Conservation (phyloP, 2,113 vertebrate genomes). For the Puma concolor region DNA sequence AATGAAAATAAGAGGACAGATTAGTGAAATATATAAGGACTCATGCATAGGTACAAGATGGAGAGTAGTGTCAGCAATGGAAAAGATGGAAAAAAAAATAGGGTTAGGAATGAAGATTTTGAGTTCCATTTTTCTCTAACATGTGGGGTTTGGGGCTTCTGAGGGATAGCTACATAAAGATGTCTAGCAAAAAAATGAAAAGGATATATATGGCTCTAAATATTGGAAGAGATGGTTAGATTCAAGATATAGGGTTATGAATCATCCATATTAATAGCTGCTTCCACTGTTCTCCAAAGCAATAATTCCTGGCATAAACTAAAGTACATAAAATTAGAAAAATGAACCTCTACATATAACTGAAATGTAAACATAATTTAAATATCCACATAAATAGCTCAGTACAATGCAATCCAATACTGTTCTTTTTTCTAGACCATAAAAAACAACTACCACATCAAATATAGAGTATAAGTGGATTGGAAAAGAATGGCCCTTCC, state of each 20-base stretch:
- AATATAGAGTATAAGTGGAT: background rate
- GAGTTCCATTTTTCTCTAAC: background rate
- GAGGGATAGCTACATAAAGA: background rate
- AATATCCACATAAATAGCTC: conserved; percentile 11
- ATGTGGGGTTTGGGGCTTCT: background rate
- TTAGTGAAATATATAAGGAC: background rate
- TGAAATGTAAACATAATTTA: conserved; percentile 54
- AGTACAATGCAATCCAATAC: background rate
- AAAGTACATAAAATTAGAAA: conserved; percentile 35
- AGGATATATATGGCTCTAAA: background rate
- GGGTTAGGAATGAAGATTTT: background rate
- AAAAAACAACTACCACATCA: background rate
- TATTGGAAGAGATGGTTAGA: background rate
- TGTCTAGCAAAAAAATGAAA: background rate
- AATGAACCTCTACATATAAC: conserved; percentile 22
- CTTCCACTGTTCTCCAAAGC: conserved; percentile 1
- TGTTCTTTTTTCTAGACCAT: conserved; percentile 1
- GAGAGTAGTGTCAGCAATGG: background rate
- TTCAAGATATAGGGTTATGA: conserved; percentile 31
- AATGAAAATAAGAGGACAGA: background rate
- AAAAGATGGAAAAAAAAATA: conserved; percentile 12
- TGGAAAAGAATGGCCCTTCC: background rate
- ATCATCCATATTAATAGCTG: conserved; percentile 20
- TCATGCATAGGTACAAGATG: background rate
- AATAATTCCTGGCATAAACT: conserved; percentile 29